Evolutionary conservation across 2,888 invertebrate genomes (phyloP), one percentile per base, ranked within the genome.

Genomic region (Drosophila nr. medialis): DNA sequence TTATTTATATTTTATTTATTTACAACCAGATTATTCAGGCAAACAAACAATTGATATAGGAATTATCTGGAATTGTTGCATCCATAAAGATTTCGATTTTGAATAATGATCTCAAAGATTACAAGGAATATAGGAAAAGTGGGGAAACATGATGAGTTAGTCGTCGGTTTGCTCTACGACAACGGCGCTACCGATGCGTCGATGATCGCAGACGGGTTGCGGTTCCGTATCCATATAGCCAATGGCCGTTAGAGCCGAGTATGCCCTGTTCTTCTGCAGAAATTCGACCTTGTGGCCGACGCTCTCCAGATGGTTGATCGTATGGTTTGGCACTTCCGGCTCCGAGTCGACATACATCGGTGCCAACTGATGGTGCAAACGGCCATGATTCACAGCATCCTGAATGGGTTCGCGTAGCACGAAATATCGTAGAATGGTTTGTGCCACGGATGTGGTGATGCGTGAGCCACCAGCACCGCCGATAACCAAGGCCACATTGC

Each of bases 401-500:
- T 95, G 94, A 24, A 98, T 93, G 24, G 95, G 93, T 34, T 94
- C 94, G 15, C 94, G 95, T 70, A 96, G 95, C 91, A 96, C 94
- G 7, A 96, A 91, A 75, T 95, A 95, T 36, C 95, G 94, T 36
- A 96, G 93, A 32, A 95, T 94, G 4, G 95, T 94, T 95, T 91
- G 90, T 0, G 96, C 95, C 13, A 96, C 95, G 59, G 96, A 95
- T 0, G 97, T 96, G 2, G 97, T 97, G 74, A 99, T 99, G 92
- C 96, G 96, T 0, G 97, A 96, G 24, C 98, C 98, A 1, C 98
- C 98, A 1, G 98, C 97, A 0, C 96, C 98, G 1, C 98, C 98
- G 8, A 97, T 93, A 1, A 96, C 94, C 78, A 97, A 88, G 58
- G 93, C 91, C 0, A 95, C 96, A 53, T 95, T 93, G 7, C 95